Base-by-base conservation (phyloP, 2,113 vertebrate species). In the Gnathonemus echidnorhynchus region DNA sequence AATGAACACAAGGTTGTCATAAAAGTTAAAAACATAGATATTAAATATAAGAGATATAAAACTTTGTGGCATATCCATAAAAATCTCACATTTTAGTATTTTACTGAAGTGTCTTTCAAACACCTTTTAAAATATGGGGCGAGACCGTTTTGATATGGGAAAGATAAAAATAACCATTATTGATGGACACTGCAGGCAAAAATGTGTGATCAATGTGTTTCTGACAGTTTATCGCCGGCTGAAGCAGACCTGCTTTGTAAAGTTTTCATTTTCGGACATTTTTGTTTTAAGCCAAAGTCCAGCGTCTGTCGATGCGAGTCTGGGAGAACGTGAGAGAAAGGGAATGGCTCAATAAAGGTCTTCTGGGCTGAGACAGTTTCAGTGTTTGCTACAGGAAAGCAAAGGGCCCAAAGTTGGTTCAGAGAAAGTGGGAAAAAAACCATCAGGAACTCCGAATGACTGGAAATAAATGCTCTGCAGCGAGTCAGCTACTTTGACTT, bases 141-240 rank as follows among this genome's bases (percentile, higher is more conserved):
- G 10, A 19, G 62, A 74, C 15, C 5, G 0, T 48, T 50, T 70
- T 39, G 42, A 74, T 48, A 49, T 52, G 88, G 6, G 19, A 74
- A 56, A 49, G 48, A 52, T 77, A 35, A n/a, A 87, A 46, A 70
- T 13, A 56, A 49, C 15, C 5, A 85, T 89, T 91, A 90, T 89
- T 91, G 90, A 94, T 91, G 62, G 92, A 91, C 91, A 91, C 83
- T 77, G 5, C 88, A 89, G 91, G 88, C 92, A 92, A 91, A 91
- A 90, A 89, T 83, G 92, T 84, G 92, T 91, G 85, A 93, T 94
- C 90, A 94, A 92, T 95, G 88, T 89, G 93, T 94, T 94, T 92
- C 89, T 62, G 92, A 87, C 94, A 93, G 94, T 95, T 94, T 95
- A 94, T 92, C 90, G 92, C 92, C 48, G 89, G 89, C 93, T 90